Percentiles rank a stretch among this genome's conserved stretches.
Evolutionary conservation across 1,140 invertebrate species (phyloP).

Genomic region (Temnothorax longispinosus): DNA sequence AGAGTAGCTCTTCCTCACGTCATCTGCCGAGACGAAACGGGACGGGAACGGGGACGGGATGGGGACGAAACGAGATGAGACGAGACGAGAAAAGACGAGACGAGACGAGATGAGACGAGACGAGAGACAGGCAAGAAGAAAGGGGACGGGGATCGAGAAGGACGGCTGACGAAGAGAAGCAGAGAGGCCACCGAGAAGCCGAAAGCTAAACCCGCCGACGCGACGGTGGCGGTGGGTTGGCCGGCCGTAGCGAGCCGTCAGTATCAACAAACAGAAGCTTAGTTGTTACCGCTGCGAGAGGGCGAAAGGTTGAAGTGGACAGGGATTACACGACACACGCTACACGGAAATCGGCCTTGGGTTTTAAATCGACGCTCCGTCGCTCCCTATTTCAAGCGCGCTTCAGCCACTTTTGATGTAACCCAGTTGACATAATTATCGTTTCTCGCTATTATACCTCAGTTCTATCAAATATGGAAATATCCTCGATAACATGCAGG

Average conservation of each 20-base stretch:
- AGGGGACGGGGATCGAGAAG: conserved; percentile 59
- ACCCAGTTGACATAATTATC: not conserved
- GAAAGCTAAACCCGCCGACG: conserved; percentile 73
- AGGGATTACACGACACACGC: conserved; percentile 26
- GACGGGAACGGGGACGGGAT: conserved; percentile 8
- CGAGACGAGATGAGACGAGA: conserved; percentile 34
- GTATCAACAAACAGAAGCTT: conserved; percentile 77
- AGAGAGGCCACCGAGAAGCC: conserved; percentile 57
- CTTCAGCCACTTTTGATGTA: not conserved
- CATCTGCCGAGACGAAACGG: conserved; percentile 53
- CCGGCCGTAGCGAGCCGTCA: conserved; percentile 61
- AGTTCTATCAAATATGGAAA: not conserved
- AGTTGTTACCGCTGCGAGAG: conserved; percentile 69
- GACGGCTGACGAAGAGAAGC: conserved; percentile 46
- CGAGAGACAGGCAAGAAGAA: conserved; percentile 60
- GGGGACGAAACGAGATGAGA: not conserved
- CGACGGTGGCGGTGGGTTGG: conserved; percentile 65
- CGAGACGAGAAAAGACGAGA: conserved; percentile 16
- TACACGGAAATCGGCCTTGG: conserved; percentile 21
- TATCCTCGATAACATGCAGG: not conserved
- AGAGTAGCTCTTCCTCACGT: conserved; percentile 60
- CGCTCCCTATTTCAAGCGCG: not conserved
- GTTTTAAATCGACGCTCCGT: not conserved
- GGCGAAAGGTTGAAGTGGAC: conserved; percentile 53
- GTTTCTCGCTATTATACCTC: not conserved